Base-by-base conservation (phyloP, 2,888 invertebrate species). In the Mystacides longicornis region DNA sequence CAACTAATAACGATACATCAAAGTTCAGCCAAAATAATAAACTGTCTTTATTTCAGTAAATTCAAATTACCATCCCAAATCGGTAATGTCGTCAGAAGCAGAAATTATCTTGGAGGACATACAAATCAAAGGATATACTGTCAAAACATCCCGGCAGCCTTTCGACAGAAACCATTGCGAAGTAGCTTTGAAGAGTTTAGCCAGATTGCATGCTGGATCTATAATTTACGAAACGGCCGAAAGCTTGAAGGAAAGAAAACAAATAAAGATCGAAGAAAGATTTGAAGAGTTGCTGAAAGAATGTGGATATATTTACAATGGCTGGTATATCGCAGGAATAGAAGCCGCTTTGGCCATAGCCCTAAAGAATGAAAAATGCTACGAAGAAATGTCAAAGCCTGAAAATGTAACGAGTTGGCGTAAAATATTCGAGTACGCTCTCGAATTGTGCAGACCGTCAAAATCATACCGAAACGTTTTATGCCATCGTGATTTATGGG, bases 251-350 rank as follows among this genome's bases (percentile, higher is more conserved):
- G 49, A 37, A 2, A 46, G 49, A 11, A 43, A 51, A 31, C 11
- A 47, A 22, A 61, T 60, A 49, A 43, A 58, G 16, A 54, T 64
- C 14, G 45, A 60, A 31, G 54, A 63, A 22, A 55, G 61, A 31
- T 63, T 53, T 56, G 31, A 43, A 14, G 49, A 60, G 16, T 19
- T 58, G 46, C 53, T 60, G n/a, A 56, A 57, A 47, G 55, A 62
- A 57, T 52, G 51, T 21, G 57, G 53, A n/a, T 57, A 57, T 31
- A 27, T 22, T 20, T 55, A 52, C 19, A 31, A 45, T 18, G 51
- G 52, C 2, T 59, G 59, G 59, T 59, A 52, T 33, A 21, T 45
- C 14, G 51, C 73, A 57, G 74, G 75, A 56, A 70, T 70, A 67
- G 62, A 60, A 18, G 48, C 58, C 3, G 51, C 58, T 9, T 55